Evolutionary conservation across 2,888 invertebrate genomes (phyloP).

Genomic region (Tenodera sinensis): DNA sequence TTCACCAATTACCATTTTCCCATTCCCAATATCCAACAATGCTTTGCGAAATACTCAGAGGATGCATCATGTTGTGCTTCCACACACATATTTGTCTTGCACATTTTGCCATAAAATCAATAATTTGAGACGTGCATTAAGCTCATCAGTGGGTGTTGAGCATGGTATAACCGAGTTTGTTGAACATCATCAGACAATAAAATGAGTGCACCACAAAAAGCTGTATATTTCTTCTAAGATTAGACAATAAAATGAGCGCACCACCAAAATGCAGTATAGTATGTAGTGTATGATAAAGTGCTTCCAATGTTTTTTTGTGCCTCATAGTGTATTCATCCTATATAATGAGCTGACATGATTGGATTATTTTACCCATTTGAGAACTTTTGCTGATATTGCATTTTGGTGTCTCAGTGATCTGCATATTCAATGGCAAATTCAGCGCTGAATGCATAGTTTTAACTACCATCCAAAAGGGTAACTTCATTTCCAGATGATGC

Average conservation of each 20-base stretch:
- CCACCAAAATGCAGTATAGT: neutral
- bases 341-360: constrained; percentile 13
- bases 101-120: neutral
- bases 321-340: constrained; percentile 16
- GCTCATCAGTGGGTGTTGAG: neutral
- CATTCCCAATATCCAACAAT: constrained; percentile 19
- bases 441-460: neutral
- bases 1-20: constrained; percentile 21
- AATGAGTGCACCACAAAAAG: constrained; percentile 17
- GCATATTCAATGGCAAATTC: constrained; percentile 13
- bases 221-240: neutral
- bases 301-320: constrained; percentile 20
- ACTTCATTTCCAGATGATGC: too few species aligned
- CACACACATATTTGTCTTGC: neutral
- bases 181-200: constrained; percentile 20
- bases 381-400: constrained; percentile 13
- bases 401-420: neutral
- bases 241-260: constrained; percentile 15
- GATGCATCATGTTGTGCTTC: constrained; percentile 11
- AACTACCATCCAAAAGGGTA: neutral
- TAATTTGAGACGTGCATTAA: constrained; percentile 17
- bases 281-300: neutral
- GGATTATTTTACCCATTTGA: constrained; percentile 18
- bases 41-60: constrained; percentile 12
- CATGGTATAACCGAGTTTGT: constrained; percentile 23